phyloP scores from a whole-genome alignment of 30 jellyfish, hydroid and myxozoan genomes.

The Aurelia aurita complex sp. Pacific region DNA sequence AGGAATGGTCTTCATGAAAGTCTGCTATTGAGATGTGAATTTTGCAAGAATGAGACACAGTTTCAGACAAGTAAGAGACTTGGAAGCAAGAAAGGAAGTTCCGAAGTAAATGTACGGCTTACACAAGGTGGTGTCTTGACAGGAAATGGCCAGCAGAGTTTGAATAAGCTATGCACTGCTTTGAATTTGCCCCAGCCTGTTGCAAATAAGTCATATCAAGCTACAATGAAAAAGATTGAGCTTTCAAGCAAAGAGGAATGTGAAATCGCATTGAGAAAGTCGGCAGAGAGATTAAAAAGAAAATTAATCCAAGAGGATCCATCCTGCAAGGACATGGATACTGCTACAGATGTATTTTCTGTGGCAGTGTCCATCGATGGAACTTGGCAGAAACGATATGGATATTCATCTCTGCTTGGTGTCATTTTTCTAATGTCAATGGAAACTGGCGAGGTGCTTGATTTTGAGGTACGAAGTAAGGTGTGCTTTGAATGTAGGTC shows the following conservation, averaged over 20 bases:
- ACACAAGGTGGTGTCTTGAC: background rate
- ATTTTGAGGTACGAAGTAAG: no score
- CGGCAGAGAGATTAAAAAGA: slow-evolving; percentile 3
- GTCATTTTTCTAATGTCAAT: background rate
- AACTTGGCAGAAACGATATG: no score
- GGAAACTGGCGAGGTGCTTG: no score
- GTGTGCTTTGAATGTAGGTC: no score
- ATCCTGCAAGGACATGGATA: no score
- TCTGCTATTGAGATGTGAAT: no score
- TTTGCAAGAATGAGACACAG: no score
- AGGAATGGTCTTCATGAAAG: no score
- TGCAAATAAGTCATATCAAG: slow-evolving; percentile 28
- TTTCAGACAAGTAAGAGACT: background rate
- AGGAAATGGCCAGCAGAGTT: no score
- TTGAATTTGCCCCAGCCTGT: slow-evolving; percentile 24
- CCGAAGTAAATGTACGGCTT: slow-evolving; percentile 29
- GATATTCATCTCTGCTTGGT: background rate
- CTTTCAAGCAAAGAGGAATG: slow-evolving; percentile 11
- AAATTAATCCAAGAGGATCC: background rate
- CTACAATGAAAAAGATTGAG: slow-evolving; percentile 16
- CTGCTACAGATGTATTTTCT: no score
- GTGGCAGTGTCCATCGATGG: no score
- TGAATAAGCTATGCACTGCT: background rate
- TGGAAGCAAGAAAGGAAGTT: background rate
- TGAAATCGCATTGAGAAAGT: slow-evolving; percentile 14